A percentile compares a stretch with the other conserved stretches of the same genome.
phyloP scores from a whole-genome alignment of 2,113 vertebrate species.

The Indicator maculatus region DNA sequence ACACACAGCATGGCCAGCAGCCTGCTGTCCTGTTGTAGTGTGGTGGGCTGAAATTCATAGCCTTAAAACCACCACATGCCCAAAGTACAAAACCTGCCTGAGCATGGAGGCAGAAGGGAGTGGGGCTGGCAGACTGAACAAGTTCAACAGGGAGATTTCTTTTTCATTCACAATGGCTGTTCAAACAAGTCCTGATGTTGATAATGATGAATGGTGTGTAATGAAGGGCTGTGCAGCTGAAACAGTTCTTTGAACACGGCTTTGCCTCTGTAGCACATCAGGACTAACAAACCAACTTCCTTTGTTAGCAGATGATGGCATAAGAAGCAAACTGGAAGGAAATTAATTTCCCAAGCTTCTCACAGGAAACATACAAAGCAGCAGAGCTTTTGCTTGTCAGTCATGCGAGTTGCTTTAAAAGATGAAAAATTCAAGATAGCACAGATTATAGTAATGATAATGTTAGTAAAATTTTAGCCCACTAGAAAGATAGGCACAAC shows the following conservation, averaged over 20 bases:
- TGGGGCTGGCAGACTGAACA: neutral
- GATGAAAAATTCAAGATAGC: neutral
- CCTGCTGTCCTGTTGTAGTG: neutral
- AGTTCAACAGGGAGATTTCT: slow-evolving; percentile 23
- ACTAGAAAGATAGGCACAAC: fast-evolving
- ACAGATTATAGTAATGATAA: neutral
- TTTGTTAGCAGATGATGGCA: neutral
- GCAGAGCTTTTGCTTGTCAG: neutral
- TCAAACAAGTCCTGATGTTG: slow-evolving; percentile 48
- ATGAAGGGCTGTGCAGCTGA: slow-evolving; percentile 33
- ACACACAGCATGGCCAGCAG: neutral
- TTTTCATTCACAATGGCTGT: slow-evolving; percentile 34
- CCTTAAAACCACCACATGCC: neutral
- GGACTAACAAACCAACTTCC: neutral
- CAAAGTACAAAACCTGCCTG: neutral
- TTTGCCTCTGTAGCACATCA: neutral
- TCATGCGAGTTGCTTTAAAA: neutral
- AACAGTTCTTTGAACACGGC: slow-evolving; percentile 30
- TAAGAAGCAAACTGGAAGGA: neutral
- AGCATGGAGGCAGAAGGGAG: neutral
- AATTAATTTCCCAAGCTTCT: neutral
- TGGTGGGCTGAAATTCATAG: no score
- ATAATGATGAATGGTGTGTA: slow-evolving; percentile 42
- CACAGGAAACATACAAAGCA: neutral
- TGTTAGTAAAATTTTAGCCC: neutral